phyloP scores from a whole-genome alignment of 2,113 vertebrate species.

The Saguinus midas region DNA sequence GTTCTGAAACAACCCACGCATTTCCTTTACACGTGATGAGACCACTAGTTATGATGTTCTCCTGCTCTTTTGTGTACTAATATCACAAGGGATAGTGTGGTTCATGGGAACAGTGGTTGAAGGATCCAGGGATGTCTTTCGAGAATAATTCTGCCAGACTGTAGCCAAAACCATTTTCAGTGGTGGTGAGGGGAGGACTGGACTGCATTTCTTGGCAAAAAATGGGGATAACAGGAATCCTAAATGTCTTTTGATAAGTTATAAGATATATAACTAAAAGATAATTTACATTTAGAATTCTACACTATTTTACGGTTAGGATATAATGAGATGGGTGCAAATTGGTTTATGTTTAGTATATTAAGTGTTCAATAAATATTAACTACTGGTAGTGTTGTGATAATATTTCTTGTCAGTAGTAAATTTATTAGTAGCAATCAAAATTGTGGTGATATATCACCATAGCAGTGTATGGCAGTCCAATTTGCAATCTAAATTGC shows the following conservation, averaged over 20 bases:
- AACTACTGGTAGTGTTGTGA: neutral
- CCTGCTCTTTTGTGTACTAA: neutral
- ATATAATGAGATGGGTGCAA: neutral
- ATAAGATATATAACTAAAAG: neutral
- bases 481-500: neutral
- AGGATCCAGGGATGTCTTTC: neutral
- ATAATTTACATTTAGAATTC: neutral
- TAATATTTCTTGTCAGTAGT: neutral
- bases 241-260: neutral
- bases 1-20: neutral
- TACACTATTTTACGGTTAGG: neutral
- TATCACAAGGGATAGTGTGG: neutral
- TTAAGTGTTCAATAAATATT: neutral
- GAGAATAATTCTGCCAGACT: neutral
- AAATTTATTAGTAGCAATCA: neutral
- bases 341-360: neutral
- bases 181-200: neutral
- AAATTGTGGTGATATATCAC: neutral
- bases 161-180: neutral
- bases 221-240: neutral
- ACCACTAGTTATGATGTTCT: neutral
- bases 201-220: neutral
- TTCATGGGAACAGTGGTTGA: conserved; percentile 36
- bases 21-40: neutral
- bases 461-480: neutral